Evolutionary conservation across 2,888 invertebrate genomes (phyloP).

Genomic region (Sinodicranocentrus sp.): DNA sequence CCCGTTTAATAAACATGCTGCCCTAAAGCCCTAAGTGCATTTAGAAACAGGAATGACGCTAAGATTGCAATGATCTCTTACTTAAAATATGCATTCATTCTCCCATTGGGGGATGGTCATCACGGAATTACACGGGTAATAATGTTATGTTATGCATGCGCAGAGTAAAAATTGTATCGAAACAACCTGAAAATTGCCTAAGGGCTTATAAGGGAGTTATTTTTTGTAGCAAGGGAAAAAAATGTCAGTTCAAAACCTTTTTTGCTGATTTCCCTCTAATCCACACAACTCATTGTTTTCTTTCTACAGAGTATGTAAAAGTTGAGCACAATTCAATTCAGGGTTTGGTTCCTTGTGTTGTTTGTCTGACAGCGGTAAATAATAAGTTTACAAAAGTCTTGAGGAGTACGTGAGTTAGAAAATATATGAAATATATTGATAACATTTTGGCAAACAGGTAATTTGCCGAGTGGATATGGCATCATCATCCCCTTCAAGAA

Average conservation of each 20-base stretch:
- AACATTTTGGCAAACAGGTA: not conserved
- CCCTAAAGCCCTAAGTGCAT: not conserved
- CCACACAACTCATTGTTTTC: not conserved
- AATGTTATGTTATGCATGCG: not conserved
- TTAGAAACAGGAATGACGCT: not conserved
- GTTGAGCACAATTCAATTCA: not conserved
- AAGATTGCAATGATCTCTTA: not conserved
- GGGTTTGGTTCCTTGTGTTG: too few relatives aligned
- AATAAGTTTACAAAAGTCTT: not conserved
- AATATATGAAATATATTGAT: too few relatives aligned
- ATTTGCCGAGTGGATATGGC: not conserved
- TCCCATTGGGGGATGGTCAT: not conserved
- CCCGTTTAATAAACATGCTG: too few relatives aligned
- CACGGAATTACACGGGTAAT: not conserved
- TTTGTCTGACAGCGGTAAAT: not conserved
- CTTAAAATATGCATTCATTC: slow-evolving; percentile 1
- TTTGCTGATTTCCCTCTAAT: not conserved
- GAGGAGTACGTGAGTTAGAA: not conserved
- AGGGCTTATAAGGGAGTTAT: slow-evolving; percentile 20
- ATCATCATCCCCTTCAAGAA: not conserved
- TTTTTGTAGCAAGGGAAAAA: not conserved
- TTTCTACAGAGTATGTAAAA: too few relatives aligned
- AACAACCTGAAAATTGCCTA: not conserved
- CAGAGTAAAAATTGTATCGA: not conserved
- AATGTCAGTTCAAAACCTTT: not conserved